Evolutionary conservation across 2,888 invertebrate genomes (phyloP).

Genomic region (Pocota personata): DNA sequence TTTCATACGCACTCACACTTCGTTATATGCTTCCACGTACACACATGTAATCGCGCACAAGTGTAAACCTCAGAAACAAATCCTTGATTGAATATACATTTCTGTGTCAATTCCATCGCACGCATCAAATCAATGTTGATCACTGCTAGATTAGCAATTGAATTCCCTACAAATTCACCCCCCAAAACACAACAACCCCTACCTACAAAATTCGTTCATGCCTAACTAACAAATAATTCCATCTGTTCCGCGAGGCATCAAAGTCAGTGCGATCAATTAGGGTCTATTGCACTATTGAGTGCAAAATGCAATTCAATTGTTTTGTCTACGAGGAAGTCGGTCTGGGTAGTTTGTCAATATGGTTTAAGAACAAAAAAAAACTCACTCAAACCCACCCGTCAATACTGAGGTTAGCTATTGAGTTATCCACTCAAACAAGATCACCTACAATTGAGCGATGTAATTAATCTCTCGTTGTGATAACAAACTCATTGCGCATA

Average conservation of each 20-base stretch:
- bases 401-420: not conserved
- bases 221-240: not conserved
- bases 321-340: constrained; percentile 37
- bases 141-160: constrained; percentile 53
- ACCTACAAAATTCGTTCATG: not conserved
- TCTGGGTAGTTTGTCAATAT: not conserved
- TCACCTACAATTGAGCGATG: constrained; percentile 29
- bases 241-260: constrained; percentile 36
- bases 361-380: not conserved
- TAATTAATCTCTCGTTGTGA: constrained; percentile 10
- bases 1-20: not conserved
- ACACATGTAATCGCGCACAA: constrained; percentile 34
- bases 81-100: constrained; percentile 55
- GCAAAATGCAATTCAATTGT: constrained; percentile 30
- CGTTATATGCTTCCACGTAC: not conserved
- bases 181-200: not conserved
- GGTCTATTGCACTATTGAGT: constrained; percentile 20
- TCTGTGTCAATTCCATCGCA: constrained; percentile 65
- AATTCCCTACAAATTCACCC: constrained; percentile 8
- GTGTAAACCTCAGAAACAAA: constrained; percentile 26
- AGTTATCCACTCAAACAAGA: constrained; percentile 27
- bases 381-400: constrained; percentile 39
- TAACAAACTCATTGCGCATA: constrained; percentile 25
- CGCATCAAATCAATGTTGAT: constrained; percentile 64
- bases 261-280: constrained; percentile 45